Base-by-base conservation (phyloP, 2,113 vertebrate genomes). In the Oryzias celebensis region DNA sequence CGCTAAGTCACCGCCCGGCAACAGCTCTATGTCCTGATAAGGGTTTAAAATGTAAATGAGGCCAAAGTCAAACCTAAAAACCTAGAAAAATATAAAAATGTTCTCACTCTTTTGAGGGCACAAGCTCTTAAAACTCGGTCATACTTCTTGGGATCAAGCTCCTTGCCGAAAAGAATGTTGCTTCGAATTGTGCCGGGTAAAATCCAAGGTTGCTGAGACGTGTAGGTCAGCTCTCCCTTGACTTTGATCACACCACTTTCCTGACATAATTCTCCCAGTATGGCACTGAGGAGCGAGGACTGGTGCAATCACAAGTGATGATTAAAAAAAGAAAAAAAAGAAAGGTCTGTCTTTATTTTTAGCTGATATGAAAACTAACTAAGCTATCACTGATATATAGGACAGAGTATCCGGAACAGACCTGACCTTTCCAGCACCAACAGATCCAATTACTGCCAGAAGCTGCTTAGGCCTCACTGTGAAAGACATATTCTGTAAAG, bases 121-220 rank as follows among this genome's bases (percentile, higher is more conserved):
- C 96, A 99, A 24, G 91, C 96, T 89, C 89, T 91, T 49, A 98
- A 84, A 26, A 99, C 94, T 66, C 85, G 89, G 46, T 98, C 93
- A 0, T 99, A 99, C 59, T 94, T 95, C 77, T 94, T 90, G 49
- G 87, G 92, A 71, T 94, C 88, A 23, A 96, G 94, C 62, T 91
- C 91, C 72, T 94, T 96, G 63, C 97, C 97, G 81, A 98, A 98
- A n/a, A 99, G 90, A 82, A 99, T 98, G 82, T 99, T 99, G 85
- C 94, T 96, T 58, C 94, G 93, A 54, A 99, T 92, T 1, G 96
- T 98, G 8, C 96, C 96, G 4, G 96, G 91, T 83, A 98, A 95
- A 54, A 99, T 95, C 94, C 96, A 99, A 16, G 97, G 94, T 81
- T 97, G 95, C 90, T 99, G 97, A 18, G 94, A 94, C 18, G 93